Percentiles rank a stretch among this genome's conserved stretches.
These are phyloP conservation scores for Agrochola lychnidis DNA, from an alignment of 2,888 invertebrate species.

Conservation along the genomic window DNA sequence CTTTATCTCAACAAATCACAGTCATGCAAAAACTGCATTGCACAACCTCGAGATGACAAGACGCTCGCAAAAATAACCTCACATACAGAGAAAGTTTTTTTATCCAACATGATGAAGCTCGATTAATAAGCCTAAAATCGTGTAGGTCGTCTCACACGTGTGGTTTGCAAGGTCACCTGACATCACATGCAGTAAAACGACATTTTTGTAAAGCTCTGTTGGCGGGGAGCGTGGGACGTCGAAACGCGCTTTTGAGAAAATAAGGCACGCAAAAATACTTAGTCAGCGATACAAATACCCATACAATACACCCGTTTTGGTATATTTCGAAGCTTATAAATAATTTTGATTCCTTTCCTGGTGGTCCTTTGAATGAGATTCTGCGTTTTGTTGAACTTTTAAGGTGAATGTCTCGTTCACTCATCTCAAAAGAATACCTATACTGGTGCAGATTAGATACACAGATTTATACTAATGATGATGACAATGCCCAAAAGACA, in stretches of 20 bases:
- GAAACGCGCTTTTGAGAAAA: slow-evolving; percentile 62
- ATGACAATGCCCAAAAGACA: not conserved
- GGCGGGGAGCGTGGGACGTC: slow-evolving; percentile 69
- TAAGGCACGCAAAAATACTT: slow-evolving; percentile 56
- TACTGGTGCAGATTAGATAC: not conserved
- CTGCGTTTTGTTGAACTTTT: slow-evolving; percentile 44
- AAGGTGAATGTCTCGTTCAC: slow-evolving; percentile 39
- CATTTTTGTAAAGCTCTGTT: slow-evolving; percentile 66
- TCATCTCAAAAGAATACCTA: slow-evolving; percentile 1
- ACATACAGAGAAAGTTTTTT: slow-evolving; percentile 52
- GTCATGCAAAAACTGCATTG: slow-evolving; percentile 7
- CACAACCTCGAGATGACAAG: slow-evolving; percentile 21
- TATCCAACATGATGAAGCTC: slow-evolving; percentile 33
- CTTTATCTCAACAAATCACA: too few species aligned
- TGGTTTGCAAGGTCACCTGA: slow-evolving; percentile 69
- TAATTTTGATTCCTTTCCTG: slow-evolving; percentile 58
- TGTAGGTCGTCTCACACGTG: slow-evolving; percentile 65
- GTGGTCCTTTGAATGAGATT: slow-evolving; percentile 59
- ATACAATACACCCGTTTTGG: slow-evolving; percentile 54
- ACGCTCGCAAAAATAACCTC: slow-evolving; percentile 23
- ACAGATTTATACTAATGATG: not conserved
- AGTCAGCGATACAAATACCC: slow-evolving; percentile 45
- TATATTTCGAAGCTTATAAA: slow-evolving; percentile 58
- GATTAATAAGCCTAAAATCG: slow-evolving; percentile 59
- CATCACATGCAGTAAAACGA: slow-evolving; percentile 72